Evolutionary conservation across 2,113 vertebrate species (phyloP).

Genomic region (Circaetus gallicus): DNA sequence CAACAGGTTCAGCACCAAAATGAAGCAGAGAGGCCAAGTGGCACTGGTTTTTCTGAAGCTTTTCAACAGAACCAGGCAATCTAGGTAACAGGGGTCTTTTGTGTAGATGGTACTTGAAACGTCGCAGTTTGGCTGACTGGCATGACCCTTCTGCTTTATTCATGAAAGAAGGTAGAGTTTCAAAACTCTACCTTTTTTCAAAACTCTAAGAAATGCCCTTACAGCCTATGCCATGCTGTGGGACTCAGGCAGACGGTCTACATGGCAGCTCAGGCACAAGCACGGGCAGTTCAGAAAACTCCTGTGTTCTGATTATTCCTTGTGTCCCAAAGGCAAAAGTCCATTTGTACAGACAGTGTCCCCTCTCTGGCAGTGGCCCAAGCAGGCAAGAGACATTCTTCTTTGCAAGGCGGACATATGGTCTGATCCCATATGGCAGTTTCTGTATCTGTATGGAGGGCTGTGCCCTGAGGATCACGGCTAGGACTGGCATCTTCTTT

Average conservation of each 20-base stretch:
- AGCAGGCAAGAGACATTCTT: neutral
- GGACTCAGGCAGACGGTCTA: neutral
- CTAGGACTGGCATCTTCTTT: neutral
- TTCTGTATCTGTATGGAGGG: neutral
- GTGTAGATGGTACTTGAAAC: neutral
- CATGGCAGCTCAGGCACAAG: neutral
- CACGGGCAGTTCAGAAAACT: neutral
- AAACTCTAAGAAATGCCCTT: neutral
- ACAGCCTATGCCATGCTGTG: accelerated
- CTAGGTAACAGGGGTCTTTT: neutral
- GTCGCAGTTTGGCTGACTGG: neutral
- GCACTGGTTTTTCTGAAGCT: neutral
- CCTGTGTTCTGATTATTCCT: neutral
- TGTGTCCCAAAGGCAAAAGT: neutral
- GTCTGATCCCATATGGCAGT: neutral
- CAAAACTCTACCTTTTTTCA: neutral
- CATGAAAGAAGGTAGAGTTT: neutral
- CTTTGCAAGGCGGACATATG: neutral
- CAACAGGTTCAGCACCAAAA: neutral
- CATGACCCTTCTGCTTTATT: neutral
- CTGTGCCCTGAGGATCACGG: neutral
- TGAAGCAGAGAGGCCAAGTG: neutral
- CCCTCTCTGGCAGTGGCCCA: neutral
- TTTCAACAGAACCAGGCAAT: neutral
- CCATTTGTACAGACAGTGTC: neutral